phyloP scores from a whole-genome alignment of 2,888 invertebrate genomes.

The Tiliacea aurago region DNA sequence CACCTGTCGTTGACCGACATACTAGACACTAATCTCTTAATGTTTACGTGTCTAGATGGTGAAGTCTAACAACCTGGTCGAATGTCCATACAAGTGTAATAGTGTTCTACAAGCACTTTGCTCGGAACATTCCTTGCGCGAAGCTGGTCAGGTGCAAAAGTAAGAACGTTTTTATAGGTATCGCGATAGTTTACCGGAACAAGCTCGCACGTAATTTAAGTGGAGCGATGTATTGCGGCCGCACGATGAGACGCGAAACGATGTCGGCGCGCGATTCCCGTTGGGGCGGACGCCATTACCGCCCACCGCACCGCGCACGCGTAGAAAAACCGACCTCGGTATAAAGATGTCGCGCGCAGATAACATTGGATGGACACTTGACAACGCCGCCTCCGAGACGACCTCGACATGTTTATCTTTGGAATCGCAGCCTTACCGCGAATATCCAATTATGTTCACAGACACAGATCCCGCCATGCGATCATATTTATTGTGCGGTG shows the following conservation, averaged over 20 bases:
- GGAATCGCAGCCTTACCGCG: conserved; percentile 79
- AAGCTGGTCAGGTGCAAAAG: conserved; percentile 66
- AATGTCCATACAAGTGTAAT: conserved; percentile 60
- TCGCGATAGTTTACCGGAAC: conserved; percentile 86
- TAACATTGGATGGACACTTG: conserved; percentile 85
- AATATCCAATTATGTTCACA: conserved; percentile 85
- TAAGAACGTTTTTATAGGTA: conserved; percentile 76
- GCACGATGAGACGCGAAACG: conserved; percentile 88
- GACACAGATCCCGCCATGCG: conserved; percentile 76
- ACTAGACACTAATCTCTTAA: conserved; percentile 63
- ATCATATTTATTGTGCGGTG: conserved; percentile 76
- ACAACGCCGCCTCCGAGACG: conserved; percentile 79
- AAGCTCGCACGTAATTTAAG: conserved; percentile 87
- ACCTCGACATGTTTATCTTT: conserved; percentile 78
- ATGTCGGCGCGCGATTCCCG: conserved; percentile 88
- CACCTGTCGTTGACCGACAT: conserved; percentile 60
- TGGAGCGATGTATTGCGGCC: conserved; percentile 89
- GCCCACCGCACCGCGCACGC: conserved; percentile 87
- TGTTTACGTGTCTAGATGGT: conserved; percentile 52
- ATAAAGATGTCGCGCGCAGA: conserved; percentile 86
- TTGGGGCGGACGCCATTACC: conserved; percentile 88
- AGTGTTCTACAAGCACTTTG: conserved; percentile 54
- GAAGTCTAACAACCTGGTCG: conserved; percentile 49
- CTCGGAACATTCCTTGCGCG: conserved; percentile 51
- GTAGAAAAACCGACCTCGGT: conserved; percentile 86